Percentiles rank a stretch among this genome's conserved stretches.
Evolutionary conservation across 2,113 vertebrate species (phyloP).

Genomic region (Thymallus thymallus): DNA sequence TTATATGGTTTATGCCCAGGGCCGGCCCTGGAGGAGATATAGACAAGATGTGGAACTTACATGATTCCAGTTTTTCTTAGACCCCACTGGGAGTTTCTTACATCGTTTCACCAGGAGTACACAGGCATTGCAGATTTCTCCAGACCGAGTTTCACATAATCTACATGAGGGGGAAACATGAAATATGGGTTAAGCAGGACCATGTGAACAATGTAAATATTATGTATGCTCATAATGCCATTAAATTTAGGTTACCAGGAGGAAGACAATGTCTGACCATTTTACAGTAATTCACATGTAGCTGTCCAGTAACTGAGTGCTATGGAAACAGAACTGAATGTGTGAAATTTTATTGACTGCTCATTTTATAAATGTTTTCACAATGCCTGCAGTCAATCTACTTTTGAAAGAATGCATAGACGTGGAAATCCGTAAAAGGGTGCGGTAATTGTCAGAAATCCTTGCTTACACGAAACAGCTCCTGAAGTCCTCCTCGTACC

Average conservation of each 20-base stretch:
- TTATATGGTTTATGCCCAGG: too few species aligned
- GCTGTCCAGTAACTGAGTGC: too few species aligned
- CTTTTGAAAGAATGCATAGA: not conserved
- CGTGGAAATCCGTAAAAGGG: not conserved
- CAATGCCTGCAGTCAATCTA: too few species aligned
- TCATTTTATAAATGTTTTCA: too few species aligned
- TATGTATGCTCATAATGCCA: too few species aligned
- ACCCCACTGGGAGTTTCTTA: conserved; percentile 96
- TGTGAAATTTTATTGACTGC: too few species aligned
- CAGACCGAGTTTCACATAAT: conserved; percentile 89
- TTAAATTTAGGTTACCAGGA: too few species aligned
- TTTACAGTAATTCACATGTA: too few species aligned
- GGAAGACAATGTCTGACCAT: too few species aligned
- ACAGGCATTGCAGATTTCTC: conserved; percentile 98
- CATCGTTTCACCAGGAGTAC: conserved; percentile 97
- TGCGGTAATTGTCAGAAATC: not conserved
- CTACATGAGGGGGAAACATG: conserved; percentile 63
- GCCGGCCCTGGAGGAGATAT: conserved; percentile 60
- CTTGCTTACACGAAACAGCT: conserved; percentile 93
- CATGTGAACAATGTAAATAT: not conserved
- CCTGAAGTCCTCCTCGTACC: conserved; percentile 96
- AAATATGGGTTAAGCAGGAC: not conserved
- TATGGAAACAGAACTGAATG: too few species aligned
- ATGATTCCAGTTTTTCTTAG: conserved; percentile 99
- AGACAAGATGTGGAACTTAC: conserved; percentile 68